Evolutionary conservation across 2,888 invertebrate genomes (phyloP).

Genomic region (Lymantria dispar): DNA sequence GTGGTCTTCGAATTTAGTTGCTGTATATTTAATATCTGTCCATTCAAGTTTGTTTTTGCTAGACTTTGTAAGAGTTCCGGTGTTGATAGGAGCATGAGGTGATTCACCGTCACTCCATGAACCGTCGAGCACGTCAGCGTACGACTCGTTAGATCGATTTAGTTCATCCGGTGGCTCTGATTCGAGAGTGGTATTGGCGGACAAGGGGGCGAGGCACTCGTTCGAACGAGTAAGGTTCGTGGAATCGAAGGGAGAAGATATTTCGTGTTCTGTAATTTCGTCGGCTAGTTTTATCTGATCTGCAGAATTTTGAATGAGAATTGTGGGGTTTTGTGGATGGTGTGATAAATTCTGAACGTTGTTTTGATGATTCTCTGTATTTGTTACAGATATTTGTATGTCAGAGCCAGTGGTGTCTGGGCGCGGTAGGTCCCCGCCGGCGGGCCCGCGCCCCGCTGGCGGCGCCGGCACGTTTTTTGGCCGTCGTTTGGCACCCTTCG

Average conservation of each 20-base stretch:
- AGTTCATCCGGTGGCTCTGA: slow-evolving; percentile 62
- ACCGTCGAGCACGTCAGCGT: slow-evolving; percentile 66
- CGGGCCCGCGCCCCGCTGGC: slow-evolving; percentile 85
- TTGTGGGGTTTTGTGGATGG: not conserved
- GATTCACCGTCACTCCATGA: slow-evolving; percentile 65
- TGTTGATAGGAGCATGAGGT: slow-evolving; percentile 31
- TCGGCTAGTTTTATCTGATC: not conserved
- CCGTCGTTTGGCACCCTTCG: slow-evolving; percentile 71
- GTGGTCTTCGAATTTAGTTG: slow-evolving; percentile 25
- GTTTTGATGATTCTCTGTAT: too few relatives aligned
- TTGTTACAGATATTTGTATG: not conserved
- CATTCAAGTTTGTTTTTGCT: slow-evolving; percentile 48
- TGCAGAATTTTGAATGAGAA: not conserved
- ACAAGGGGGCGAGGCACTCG: slow-evolving; percentile 69
- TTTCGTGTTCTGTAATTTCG: slow-evolving; percentile 32
- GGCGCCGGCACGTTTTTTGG: slow-evolving; percentile 90
- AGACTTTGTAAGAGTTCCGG: slow-evolving; percentile 41
- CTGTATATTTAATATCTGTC: slow-evolving; percentile 60
- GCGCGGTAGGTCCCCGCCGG: slow-evolving; percentile 63
- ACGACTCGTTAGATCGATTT: slow-evolving; percentile 76
- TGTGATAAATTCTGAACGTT: slow-evolving; percentile 23
- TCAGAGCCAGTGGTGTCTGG: slow-evolving; percentile 60
- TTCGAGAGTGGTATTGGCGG: slow-evolving; percentile 59
- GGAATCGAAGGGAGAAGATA: slow-evolving; percentile 32
- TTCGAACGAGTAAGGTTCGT: slow-evolving; percentile 58